These are phyloP conservation scores for Leucopternis melanops DNA, from an alignment of 2,113 vertebrate genomes.

Conservation along the genomic window DNA sequence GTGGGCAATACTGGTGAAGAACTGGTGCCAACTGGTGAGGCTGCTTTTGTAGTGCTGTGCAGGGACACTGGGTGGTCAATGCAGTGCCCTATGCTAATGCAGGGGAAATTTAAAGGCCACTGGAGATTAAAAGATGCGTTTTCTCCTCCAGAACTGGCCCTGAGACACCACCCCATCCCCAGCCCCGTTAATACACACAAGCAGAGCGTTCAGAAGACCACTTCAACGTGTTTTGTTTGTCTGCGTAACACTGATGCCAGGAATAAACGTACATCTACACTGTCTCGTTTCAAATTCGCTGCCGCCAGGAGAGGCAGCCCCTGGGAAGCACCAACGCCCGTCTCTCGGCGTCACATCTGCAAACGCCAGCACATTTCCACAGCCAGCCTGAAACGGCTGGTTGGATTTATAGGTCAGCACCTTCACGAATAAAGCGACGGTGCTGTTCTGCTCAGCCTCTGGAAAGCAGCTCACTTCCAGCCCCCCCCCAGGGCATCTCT, in stretches of 20 bases:
- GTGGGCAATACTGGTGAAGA: not conserved
- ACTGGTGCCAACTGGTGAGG: not conserved
- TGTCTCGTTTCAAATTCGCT: not conserved
- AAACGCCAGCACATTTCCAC: rapidly evolving
- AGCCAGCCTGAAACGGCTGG: not conserved
- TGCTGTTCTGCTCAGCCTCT: not conserved
- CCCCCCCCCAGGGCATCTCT: not conserved
- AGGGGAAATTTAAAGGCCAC: not conserved
- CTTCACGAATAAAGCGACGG: rapidly evolving
- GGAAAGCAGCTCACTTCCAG: not conserved
- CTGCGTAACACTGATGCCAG: not conserved
- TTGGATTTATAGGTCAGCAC: not conserved
- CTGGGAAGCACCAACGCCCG: not conserved
- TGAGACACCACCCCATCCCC: not conserved
- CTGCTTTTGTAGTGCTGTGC: not conserved
- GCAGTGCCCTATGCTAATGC: not conserved
- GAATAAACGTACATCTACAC: not conserved
- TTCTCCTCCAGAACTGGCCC: not conserved
- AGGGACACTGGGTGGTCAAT: not conserved
- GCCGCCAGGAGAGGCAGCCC: not conserved
- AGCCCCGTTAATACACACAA: not conserved
- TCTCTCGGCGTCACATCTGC: rapidly evolving
- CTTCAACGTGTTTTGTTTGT: not conserved
- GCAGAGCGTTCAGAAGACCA: not conserved
- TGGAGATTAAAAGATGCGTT: not conserved